Evolutionary conservation across 2,113 vertebrate species (phyloP), one percentile per base, ranked within the genome.

Genomic region (Sinocyclocheilus anshuiensis): DNA sequence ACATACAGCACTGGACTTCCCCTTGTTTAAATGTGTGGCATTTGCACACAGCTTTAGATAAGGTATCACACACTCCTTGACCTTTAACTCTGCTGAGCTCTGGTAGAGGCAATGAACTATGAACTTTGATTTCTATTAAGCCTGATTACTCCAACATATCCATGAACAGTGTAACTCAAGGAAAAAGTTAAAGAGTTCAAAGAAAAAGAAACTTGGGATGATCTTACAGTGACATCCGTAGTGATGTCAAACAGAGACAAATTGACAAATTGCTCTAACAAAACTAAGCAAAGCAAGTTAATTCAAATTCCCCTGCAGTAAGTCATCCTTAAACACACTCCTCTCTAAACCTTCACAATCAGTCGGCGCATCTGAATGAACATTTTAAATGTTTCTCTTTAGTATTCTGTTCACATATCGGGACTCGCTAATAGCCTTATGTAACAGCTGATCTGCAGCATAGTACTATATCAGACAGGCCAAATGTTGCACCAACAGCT

Each of bases 31-130:
- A 39, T 76, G 29, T 75, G 36, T 55, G n/a, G 67, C 87, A 93
- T 77, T 88, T 81, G 87, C 72, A 45, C 67, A 81, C 76, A 50
- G 12, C 80, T 55, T 10, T 45, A 79, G 83, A 84, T 90, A 83
- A 81, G 83, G 82, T 91, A 90, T 86, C 85, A 83, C 20, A 29
- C 84, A 36, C 67, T 4, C 9, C 53, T 13, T 91, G 87, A 91
- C 84, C 33, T 92, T 92, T 91, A 81, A 65, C 53, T 90, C 39
- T 20, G 20, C 86, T 74, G 78, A 84, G 84, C 87, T 88, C 45
- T n/a, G 74, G 86, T 48, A 78, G 90, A 48, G 57, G 42, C 6
- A 11, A 11, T 86, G 57, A 86, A 82, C 79, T 83, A 63, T 81
- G 77, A 86, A 45, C 84, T 82, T 76, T 81, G 20, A 42, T 86